phyloP scores from a whole-genome alignment of 23 tunicate genomes.

The Trididemnum miniatum region DNA sequence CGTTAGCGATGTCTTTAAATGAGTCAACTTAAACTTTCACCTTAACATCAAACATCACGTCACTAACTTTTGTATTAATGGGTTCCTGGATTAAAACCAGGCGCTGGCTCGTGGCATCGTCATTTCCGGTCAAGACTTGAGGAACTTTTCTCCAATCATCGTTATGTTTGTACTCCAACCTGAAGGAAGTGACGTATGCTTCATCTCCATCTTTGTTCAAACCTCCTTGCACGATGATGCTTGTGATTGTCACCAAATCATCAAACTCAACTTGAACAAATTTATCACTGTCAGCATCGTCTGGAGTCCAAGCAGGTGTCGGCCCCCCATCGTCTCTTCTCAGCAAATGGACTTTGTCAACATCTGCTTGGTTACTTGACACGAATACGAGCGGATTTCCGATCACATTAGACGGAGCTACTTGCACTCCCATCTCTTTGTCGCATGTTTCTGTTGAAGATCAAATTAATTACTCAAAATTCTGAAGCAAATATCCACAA shows the following conservation, averaged over 20 bases:
- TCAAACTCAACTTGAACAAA: conserved; percentile 51
- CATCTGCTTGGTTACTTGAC: conserved; percentile 46
- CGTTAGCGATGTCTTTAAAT: no score
- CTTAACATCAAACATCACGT: no score
- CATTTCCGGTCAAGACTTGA: conserved; percentile 19
- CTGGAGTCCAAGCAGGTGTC: conserved; percentile 53
- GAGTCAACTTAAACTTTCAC: no score
- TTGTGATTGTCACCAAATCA: conserved; percentile 36
- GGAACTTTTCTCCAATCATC: conserved; percentile 31
- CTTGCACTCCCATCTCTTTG: conserved; percentile 51
- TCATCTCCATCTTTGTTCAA: conserved; percentile 23
- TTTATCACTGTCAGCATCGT: conserved; percentile 36
- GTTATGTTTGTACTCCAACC: conserved; percentile 21
- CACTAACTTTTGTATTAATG: neutral
- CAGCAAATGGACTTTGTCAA: conserved; percentile 26
- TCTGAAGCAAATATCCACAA: neutral
- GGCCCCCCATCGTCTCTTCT: neutral
- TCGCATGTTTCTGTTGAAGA: conserved; percentile 41
- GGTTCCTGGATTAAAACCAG: conserved; percentile 15
- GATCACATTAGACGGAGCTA: conserved; percentile 22
- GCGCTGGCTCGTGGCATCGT: conserved; percentile 22
- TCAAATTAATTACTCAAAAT: no score
- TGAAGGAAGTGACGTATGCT: conserved; percentile 39
- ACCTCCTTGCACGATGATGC: conserved; percentile 31
- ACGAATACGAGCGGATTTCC: conserved; percentile 33